Evolutionary conservation across 2,113 vertebrate genomes (phyloP).

Genomic region (Lontra canadensis): DNA sequence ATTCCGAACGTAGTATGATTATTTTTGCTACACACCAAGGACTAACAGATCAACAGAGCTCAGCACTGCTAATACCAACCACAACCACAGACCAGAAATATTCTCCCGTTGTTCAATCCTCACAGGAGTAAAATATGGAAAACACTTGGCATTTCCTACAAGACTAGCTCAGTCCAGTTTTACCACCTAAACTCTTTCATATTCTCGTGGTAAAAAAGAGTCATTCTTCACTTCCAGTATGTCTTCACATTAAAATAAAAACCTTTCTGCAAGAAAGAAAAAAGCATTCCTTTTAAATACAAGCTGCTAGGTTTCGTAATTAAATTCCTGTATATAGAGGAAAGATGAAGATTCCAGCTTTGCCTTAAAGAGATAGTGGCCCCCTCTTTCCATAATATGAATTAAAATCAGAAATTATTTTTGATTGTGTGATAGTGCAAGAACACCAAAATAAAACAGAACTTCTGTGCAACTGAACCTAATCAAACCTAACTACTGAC

Average conservation of each 20-base stretch:
- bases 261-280: neutral
- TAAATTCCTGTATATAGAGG: neutral
- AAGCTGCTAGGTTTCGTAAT: neutral
- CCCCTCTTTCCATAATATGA: neutral
- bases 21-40: neutral
- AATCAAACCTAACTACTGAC: neutral
- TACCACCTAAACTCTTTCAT: neutral
- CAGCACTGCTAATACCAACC: neutral
- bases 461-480: neutral
- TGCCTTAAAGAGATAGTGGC: constrained; percentile 15
- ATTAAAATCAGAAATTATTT: constrained; percentile 22
- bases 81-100: neutral
- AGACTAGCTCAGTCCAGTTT: neutral
- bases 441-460: constrained; percentile 8
- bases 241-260: constrained; percentile 42
- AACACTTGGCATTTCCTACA: neutral
- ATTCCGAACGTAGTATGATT: neutral
- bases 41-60: neutral
- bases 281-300: neutral
- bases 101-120: neutral
- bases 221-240: neutral
- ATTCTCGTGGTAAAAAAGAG: neutral
- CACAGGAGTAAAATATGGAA: neutral
- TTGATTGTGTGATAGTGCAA: neutral
- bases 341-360: constrained; percentile 20